Conservation (phyloP, 2,797 vertebrate species). For the Spinus olivaceus region DNA sequence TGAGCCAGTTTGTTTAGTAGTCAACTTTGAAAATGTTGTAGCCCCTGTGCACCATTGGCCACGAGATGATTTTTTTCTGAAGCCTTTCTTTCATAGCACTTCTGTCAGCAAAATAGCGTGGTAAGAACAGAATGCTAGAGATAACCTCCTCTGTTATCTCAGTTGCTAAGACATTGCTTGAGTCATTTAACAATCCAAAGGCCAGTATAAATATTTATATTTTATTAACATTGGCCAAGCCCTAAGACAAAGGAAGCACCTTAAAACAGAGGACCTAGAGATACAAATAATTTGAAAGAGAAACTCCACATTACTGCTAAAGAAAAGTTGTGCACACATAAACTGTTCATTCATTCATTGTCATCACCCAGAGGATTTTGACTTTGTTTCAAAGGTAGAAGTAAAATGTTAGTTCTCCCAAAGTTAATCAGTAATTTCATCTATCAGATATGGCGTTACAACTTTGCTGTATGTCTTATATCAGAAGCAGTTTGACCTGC, state of each 20-base stretch:
- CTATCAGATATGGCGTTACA: not conserved
- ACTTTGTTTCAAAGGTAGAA: not conserved
- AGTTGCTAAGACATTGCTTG: constrained; percentile 11
- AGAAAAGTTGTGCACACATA: not conserved
- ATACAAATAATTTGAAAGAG: not conserved
- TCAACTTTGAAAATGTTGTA: not conserved
- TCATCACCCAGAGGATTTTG: not conserved
- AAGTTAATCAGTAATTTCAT: not conserved
- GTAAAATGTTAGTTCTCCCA: not conserved
- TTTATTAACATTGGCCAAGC: not conserved
- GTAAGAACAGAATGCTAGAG: not conserved
- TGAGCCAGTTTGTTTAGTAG: not conserved
- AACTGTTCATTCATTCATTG: not conserved
- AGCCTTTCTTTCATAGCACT: not conserved
- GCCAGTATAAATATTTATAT: not conserved
- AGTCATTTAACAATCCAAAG: not conserved
- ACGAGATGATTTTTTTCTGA: not conserved
- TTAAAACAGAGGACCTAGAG: not conserved
- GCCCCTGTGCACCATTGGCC: not conserved
- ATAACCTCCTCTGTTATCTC: not conserved
- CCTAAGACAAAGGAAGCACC: not conserved
- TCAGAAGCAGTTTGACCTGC: not conserved
- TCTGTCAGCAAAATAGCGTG: not conserved
- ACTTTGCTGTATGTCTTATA: not conserved
- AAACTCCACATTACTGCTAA: not conserved